Evolutionary conservation across 2,797 vertebrate genomes (phyloP).

Genomic region (Lemur catta): DNA sequence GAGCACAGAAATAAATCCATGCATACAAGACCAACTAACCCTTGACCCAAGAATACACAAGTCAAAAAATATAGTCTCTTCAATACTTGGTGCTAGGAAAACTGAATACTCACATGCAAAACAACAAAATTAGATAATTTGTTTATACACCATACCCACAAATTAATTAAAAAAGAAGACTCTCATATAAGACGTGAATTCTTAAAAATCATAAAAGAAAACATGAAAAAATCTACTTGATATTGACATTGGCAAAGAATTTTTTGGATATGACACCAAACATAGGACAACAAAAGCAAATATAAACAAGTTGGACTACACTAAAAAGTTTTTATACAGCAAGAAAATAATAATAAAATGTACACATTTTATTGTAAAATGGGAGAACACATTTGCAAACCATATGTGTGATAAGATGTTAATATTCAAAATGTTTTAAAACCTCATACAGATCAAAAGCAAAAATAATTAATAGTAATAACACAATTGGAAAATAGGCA

Average conservation of each 20-base stretch:
- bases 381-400: too few species aligned
- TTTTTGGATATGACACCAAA: background rate
- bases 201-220: background rate
- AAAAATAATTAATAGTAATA: too few species aligned
- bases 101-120: background rate
- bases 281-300: background rate
- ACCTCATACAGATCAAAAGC: too few species aligned
- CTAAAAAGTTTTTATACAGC: background rate
- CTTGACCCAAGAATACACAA: background rate
- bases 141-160: background rate
- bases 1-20: background rate
- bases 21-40: background rate
- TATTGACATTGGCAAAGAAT: background rate
- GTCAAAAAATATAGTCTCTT: background rate
- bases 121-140: background rate
- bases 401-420: too few species aligned
- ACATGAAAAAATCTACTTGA: background rate
- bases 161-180: background rate
- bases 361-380: too few species aligned
- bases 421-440: too few species aligned
- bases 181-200: background rate
- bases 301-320: background rate
- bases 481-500: too few species aligned
- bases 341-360: too few species aligned
- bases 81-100: background rate